These are phyloP conservation scores for Dipodomys merriami DNA, from an alignment of 2,113 vertebrate genomes.

Conservation along the genomic window DNA sequence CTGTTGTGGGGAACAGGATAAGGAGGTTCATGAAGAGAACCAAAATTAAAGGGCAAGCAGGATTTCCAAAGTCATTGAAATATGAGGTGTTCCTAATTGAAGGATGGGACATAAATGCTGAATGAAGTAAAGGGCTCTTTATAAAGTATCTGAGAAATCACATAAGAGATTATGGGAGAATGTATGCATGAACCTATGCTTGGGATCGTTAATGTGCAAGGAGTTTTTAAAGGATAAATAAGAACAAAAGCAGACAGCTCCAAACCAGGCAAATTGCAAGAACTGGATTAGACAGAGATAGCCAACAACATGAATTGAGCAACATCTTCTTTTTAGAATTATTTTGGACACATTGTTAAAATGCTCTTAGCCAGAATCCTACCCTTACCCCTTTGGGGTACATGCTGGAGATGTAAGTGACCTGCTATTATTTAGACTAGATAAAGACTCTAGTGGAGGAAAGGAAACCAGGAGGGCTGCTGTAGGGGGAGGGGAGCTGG, in stretches of 20 bases:
- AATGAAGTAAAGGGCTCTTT: background rate
- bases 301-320: fast-evolving
- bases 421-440: background rate
- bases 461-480: background rate
- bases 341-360: background rate
- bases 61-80: background rate
- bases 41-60: background rate
- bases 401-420: background rate
- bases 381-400: background rate
- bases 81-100: background rate
- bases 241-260: background rate
- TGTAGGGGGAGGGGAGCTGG: background rate
- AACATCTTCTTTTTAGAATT: background rate
- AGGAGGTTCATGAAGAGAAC: background rate
- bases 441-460: background rate
- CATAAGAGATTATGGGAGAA: background rate
- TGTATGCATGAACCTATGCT: fast-evolving
- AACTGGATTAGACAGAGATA: background rate
- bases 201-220: background rate
- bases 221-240: background rate
- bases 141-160: background rate
- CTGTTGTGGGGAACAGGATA: fast-evolving
- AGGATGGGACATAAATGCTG: background rate
- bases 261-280: background rate
- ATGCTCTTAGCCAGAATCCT: background rate